phyloP scores from a whole-genome alignment of 1,140 invertebrate genomes.

The Rhagoletis zephyria region DNA sequence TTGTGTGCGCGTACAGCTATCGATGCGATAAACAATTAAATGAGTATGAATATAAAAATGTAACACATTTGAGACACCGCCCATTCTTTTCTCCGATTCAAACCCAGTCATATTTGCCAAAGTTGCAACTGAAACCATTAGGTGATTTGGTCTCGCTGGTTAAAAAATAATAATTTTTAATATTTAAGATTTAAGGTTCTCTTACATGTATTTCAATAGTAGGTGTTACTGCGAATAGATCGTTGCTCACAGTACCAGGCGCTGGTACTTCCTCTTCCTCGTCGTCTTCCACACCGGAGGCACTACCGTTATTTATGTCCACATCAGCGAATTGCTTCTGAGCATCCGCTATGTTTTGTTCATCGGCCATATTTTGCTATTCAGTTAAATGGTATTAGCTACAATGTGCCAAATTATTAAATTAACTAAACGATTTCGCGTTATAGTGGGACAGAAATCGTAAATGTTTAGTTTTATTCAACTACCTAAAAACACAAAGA shows the following conservation, averaged over 20 bases:
- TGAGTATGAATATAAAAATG: not conserved
- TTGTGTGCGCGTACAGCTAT: not conserved
- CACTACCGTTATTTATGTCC: constrained; percentile 70
- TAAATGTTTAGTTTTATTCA: constrained; percentile 5
- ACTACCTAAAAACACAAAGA: constrained; percentile 36
- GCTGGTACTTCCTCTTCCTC: constrained; percentile 69
- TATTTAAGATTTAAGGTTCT: constrained; percentile 30
- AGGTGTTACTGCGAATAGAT: constrained; percentile 67
- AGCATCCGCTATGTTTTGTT: constrained; percentile 21
- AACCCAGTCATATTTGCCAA: not conserved
- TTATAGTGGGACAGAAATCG: not conserved
- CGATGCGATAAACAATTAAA: constrained; percentile 10
- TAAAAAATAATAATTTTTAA: not conserved
- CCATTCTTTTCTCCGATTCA: constrained; percentile 56
- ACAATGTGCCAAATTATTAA: not conserved
- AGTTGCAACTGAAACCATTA: not conserved
- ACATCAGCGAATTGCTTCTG: constrained; percentile 69
- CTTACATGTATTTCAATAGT: constrained; percentile 67
- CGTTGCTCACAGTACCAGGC: constrained; percentile 65
- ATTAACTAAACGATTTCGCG: not conserved
- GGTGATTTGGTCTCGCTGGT: not conserved
- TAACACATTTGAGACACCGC: constrained; percentile 59
- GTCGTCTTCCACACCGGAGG: constrained; percentile 60
- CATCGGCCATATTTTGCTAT: constrained; percentile 20
- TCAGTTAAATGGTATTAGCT: not conserved